These are phyloP conservation scores for Tryphoninae sp. DNA, from an alignment of 2,888 invertebrate species.

Conservation along the genomic window DNA sequence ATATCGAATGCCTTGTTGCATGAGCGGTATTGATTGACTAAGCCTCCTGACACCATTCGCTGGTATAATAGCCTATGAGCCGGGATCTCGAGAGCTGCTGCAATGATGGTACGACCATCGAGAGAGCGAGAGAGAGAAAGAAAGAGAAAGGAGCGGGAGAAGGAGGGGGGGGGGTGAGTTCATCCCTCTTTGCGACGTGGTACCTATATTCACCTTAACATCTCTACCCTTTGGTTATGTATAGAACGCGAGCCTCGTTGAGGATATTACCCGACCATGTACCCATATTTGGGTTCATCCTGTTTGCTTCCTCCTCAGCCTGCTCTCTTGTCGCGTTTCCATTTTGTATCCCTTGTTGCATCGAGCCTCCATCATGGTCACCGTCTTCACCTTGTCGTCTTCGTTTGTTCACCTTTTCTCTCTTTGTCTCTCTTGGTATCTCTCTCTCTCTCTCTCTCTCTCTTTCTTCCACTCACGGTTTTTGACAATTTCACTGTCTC, in stretches of 20 bases:
- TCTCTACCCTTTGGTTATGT: conserved; percentile 19
- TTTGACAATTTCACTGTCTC: conserved; percentile 9
- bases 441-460: conserved; percentile 32
- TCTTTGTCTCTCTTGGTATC: background rate
- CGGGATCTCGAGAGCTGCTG: conserved; percentile 22
- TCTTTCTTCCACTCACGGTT: conserved; percentile 31
- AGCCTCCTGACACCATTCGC: conserved; percentile 58
- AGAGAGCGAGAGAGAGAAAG: conserved; percentile 11
- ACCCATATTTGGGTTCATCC: conserved; percentile 56
- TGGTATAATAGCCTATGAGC: conserved; percentile 46
- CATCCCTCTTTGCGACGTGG: conserved; percentile 13
- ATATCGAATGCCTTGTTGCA: conserved; percentile 45
- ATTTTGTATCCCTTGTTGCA: conserved; percentile 15
- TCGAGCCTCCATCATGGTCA: conserved; percentile 61
- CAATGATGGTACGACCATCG: conserved; percentile 7
- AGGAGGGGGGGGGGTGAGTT: background rate
- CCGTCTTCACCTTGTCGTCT: conserved; percentile 57
- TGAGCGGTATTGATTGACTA: conserved; percentile 56
- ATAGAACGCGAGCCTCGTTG: conserved; percentile 42
- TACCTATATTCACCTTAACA: conserved; percentile 53
- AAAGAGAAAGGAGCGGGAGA: background rate
- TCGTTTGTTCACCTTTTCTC: conserved; percentile 39
- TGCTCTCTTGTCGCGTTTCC: background rate
- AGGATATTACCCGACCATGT: conserved; percentile 58
- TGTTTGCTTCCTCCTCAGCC: background rate